Evolutionary conservation across 2,797 vertebrate genomes (phyloP).

Genomic region (Hylomyscus alleni): DNA sequence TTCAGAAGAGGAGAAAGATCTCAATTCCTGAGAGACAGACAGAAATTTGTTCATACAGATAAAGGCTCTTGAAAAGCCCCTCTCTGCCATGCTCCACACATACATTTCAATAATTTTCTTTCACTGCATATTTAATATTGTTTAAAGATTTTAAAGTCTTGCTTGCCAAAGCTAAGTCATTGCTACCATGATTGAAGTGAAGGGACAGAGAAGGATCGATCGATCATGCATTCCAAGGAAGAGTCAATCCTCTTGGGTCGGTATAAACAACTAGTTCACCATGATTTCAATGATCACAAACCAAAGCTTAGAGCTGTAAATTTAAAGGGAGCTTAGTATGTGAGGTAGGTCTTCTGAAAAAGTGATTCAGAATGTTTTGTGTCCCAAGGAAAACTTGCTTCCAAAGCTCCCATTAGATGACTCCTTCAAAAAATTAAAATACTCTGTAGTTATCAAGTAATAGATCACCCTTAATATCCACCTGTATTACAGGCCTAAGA

Average conservation of each 20-base stretch:
- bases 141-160: background rate
- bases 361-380: background rate
- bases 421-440: background rate
- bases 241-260: background rate
- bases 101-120: background rate
- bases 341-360: background rate
- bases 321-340: background rate
- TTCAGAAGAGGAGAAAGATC: background rate
- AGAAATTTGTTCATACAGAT: background rate
- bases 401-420: background rate
- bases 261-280: background rate
- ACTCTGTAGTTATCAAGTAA: background rate
- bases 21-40: background rate
- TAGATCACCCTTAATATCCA: too few species aligned
- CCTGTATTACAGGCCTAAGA: background rate
- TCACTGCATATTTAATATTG: background rate
- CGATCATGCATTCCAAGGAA: background rate
- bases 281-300: background rate
- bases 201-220: background rate
- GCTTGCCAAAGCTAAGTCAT: too few species aligned
- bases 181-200: background rate
- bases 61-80: background rate
- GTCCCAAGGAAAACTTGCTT: background rate
- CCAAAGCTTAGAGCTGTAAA: background rate
- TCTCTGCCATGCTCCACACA: background rate